phyloP scores from a whole-genome alignment of 2,113 vertebrate genomes.

The Neotoma lepida region DNA sequence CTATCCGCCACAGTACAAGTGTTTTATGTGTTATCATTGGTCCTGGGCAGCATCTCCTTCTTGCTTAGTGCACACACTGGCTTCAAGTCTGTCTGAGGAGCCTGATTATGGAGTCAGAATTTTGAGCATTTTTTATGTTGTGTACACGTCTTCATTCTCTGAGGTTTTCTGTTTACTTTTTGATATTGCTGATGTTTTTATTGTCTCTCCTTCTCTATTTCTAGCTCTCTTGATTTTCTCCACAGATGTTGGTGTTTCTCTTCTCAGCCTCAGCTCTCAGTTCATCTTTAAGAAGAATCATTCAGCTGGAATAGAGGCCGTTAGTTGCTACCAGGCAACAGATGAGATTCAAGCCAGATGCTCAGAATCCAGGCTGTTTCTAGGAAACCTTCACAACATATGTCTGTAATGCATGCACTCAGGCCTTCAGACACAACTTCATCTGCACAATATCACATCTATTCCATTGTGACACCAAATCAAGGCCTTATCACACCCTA shows the following conservation, averaged over 20 bases:
- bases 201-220: not conserved
- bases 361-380: not conserved
- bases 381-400: not conserved
- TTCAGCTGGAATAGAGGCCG: not conserved
- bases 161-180: not conserved
- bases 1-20: not conserved
- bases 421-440: not conserved
- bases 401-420: not conserved
- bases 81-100: not conserved
- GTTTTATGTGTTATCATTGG: not conserved
- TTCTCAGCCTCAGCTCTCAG: not conserved
- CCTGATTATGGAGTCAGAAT: not conserved
- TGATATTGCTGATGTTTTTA: not conserved
- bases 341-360: not conserved
- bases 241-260: not conserved
- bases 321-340: not conserved
- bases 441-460: not conserved
- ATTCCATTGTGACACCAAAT: not conserved
- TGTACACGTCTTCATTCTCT: not conserved
- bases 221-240: not conserved
- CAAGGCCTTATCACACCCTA: not conserved
- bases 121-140: not conserved
- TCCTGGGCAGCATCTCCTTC: not conserved
- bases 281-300: not conserved
- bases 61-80: not conserved